Base-by-base conservation (phyloP, 2,888 invertebrate genomes). In the Altica lythri region DNA sequence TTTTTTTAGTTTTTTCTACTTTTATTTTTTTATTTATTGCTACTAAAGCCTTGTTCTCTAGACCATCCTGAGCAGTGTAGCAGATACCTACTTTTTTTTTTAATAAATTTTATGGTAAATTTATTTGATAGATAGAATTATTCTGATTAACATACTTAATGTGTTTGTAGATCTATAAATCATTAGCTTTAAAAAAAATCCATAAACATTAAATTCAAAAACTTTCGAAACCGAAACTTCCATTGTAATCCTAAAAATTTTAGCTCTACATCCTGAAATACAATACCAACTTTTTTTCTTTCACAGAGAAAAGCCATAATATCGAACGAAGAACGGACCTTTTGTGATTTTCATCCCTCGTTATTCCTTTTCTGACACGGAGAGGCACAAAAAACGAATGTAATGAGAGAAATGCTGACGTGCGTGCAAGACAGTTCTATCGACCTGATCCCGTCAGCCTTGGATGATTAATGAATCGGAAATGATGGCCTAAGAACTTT, bases 351-450 rank as follows among this genome's bases (percentile, higher is more conserved):
- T 34, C 46, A 25, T 38, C 40, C 34, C 50, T 55, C 49, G 54
- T 55, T 49, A 50, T 52, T 40, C 37, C 51, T 35, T 55, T 51
- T 47, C 45, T 49, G 29, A 49, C 48, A 49, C 49, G 49, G 25
- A 35, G 45, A 25, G 40, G 53, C 49, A 57, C 45, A 53, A 45
- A 57, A n/a, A 43, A 47, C 27, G 37, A 30, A 42, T 46, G 53
- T 63, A 66, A 64, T 64, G 66, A 61, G 64, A 60, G 66, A 63
- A 64, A 62, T 57, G 62, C 66, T 61, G 63, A 64, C 65, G 59
- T 64, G 65, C 62, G 61, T 61, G 59, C 43, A 53, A 32, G 54
- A 42, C 47, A 38, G 22, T 42, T 46, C 35, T 35, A 50, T 50
- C 46, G 46, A 50, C 47, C 50, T 18, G 14, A 35, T 35, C 37